phyloP scores from a whole-genome alignment of 2,797 vertebrate species.

The Acropternis orthonyx region DNA sequence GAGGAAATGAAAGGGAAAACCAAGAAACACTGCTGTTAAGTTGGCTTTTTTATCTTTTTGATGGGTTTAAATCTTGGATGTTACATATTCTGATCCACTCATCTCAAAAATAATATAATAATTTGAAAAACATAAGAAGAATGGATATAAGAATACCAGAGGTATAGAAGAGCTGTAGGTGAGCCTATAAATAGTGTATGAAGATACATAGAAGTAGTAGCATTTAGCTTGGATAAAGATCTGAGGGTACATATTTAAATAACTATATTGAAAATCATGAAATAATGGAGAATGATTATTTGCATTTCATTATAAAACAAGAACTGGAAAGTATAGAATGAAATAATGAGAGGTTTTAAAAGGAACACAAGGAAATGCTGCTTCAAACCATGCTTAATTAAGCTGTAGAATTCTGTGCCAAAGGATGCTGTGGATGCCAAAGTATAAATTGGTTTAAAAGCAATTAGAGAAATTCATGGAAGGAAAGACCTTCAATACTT shows the following conservation, averaged over 20 bases:
- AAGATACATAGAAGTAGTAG: neutral
- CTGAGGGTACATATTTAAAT: neutral
- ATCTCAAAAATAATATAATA: neutral
- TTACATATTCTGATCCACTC: neutral
- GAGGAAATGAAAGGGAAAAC: neutral
- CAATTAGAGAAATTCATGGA: constrained; percentile 23
- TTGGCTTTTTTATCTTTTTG: neutral
- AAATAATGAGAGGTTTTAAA: neutral
- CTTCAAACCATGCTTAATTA: constrained; percentile 34
- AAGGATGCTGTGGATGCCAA: constrained; percentile 30
- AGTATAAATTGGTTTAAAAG: constrained; percentile 39
- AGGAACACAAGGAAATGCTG: neutral
- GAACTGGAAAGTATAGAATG: neutral
- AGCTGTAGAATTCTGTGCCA: constrained; percentile 20
- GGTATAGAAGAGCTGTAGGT: neutral
- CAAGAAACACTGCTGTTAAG: neutral
- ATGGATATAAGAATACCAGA: neutral
- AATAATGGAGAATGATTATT: neutral
- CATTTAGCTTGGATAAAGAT: neutral
- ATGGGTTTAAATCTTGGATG: neutral
- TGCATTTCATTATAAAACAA: neutral
- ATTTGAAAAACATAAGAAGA: neutral
- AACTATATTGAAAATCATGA: neutral
- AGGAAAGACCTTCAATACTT: constrained; percentile 6
- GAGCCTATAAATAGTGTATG: neutral